Evolutionary conservation across 2,113 vertebrate species (phyloP).

Genomic region (Seriola quinqueradiata): DNA sequence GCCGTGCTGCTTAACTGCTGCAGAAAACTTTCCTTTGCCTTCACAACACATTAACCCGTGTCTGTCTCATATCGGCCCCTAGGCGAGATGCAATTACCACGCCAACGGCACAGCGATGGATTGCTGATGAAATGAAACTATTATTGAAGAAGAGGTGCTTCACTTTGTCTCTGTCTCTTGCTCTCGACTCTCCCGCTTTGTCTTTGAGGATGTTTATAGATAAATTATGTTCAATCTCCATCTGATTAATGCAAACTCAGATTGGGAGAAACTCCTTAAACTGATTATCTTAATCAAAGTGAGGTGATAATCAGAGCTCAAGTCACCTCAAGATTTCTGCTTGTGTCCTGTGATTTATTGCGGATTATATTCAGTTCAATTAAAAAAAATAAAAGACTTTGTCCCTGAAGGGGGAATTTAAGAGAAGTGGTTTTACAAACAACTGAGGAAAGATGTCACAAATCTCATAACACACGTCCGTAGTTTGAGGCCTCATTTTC

Average conservation of each 20-base stretch:
- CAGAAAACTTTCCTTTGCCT: conserved; percentile 51
- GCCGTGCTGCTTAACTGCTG: conserved; percentile 22
- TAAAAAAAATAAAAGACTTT: not conserved
- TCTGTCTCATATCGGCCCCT: conserved; percentile 57
- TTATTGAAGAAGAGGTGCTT: conserved; percentile 29
- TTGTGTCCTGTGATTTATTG: not conserved
- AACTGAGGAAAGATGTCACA: not conserved
- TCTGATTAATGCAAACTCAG: conserved; percentile 15
- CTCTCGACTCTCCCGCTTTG: conserved; percentile 10
- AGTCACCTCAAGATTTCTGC: not conserved
- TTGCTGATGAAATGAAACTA: conserved; percentile 67
- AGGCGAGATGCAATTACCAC: conserved; percentile 72
- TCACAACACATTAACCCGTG: conserved; percentile 70
- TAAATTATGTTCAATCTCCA: not conserved
- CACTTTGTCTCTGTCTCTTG: conserved; percentile 26
- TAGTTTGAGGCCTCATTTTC: too few species aligned
- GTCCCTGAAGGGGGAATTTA: not conserved
- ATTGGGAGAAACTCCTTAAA: not conserved
- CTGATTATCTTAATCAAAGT: conserved; percentile 2
- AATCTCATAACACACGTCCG: too few species aligned
- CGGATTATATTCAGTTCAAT: not conserved
- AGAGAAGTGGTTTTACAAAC: not conserved
- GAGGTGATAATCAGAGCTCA: conserved; percentile 7
- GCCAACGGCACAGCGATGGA: conserved; percentile 22
- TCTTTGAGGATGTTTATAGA: conserved; percentile 15